These are phyloP conservation scores for Nebria brevicollis DNA, from an alignment of 2,888 invertebrate species.

Conservation along the genomic window DNA sequence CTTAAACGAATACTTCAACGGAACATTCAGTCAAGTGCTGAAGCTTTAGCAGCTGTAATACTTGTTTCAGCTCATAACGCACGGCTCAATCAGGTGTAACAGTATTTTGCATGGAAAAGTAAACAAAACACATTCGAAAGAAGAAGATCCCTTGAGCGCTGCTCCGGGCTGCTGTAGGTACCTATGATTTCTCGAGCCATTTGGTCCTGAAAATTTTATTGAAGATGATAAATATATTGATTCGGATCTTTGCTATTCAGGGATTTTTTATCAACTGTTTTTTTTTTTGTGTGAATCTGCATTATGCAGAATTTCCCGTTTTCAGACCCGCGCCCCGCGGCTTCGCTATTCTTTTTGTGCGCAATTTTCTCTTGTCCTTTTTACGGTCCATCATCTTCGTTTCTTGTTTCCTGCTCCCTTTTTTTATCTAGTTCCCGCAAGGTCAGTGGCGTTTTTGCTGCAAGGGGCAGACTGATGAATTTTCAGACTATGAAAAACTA, in stretches of 20 bases:
- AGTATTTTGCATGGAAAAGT: not conserved
- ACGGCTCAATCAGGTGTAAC: not conserved
- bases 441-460: not conserved
- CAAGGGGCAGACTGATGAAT: not conserved
- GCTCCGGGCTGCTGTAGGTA: not conserved
- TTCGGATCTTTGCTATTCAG: not conserved
- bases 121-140: not conserved
- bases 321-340: not conserved
- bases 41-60: not conserved
- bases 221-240: not conserved
- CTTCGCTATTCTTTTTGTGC: not conserved
- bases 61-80: not conserved
- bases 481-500: not conserved
- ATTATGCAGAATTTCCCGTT: not conserved
- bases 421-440: not conserved
- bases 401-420: not conserved
- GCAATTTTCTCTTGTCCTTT: not conserved
- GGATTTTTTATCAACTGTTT: not conserved
- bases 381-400: slow-evolving; percentile 1
- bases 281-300: not conserved
- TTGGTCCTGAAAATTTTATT: not conserved
- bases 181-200: not conserved
- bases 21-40: not conserved
- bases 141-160: not conserved
- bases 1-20: not conserved